Conservation (phyloP, 2,797 vertebrate genomes). For the Xyrichtys novacula region DNA sequence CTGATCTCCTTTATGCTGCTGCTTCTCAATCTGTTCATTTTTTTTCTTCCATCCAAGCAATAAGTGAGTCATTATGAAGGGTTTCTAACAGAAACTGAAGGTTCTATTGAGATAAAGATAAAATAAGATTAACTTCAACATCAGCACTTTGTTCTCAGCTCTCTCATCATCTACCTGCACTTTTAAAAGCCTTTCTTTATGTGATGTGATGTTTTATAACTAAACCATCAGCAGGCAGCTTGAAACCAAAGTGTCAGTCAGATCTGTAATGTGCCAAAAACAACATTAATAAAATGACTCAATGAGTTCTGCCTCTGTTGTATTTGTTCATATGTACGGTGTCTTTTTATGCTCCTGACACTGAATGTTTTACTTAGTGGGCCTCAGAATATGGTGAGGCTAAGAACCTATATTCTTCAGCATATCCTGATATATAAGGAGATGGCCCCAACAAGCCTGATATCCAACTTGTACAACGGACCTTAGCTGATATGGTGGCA, state of each 20-base stretch:
- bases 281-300: neutral
- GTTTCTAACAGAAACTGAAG: neutral
- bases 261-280: slow-evolving; percentile 6
- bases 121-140: neutral
- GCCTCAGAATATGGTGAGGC: too few species aligned
- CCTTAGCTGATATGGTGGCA: neutral
- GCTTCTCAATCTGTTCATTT: neutral
- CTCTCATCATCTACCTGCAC: neutral
- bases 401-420: neutral
- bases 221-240: neutral
- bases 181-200: neutral
- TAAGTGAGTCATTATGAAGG: neutral
- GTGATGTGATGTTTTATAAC: neutral
- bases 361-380: neutral
- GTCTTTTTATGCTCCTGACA: neutral
- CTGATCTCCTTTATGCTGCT: too few species aligned
- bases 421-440: neutral
- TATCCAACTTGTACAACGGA: too few species aligned
- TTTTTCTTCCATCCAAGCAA: neutral
- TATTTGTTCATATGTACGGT: neutral
- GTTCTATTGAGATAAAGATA: neutral
- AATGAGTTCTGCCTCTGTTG: neutral
- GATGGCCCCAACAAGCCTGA: neutral
- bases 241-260: slow-evolving; percentile 2
- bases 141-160: neutral